phyloP scores from a whole-genome alignment of 2,113 vertebrate species.

The Cebus imitator region DNA sequence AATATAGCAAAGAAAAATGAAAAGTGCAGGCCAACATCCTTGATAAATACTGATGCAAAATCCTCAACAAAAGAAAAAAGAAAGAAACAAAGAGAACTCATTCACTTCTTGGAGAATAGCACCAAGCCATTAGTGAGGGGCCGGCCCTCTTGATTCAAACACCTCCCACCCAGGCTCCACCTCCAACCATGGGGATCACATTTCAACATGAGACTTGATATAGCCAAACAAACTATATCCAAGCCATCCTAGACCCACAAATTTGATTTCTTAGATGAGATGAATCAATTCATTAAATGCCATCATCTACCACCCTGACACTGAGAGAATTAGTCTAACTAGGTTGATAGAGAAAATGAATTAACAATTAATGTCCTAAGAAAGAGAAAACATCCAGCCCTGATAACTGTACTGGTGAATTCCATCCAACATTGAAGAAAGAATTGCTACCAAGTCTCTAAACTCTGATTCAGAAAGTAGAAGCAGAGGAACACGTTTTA shows the following conservation, averaged over 20 bases:
- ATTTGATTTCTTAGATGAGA: background rate
- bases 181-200: background rate
- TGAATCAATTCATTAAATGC: background rate
- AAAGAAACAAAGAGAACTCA: background rate
- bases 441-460: background rate
- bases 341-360: background rate
- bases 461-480: background rate
- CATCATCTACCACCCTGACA: background rate
- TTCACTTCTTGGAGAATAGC: background rate
- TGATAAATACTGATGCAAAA: no score
- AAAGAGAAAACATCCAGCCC: background rate
- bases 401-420: background rate
- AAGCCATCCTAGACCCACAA: background rate
- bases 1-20: no score
- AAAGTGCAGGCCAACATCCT: no score
- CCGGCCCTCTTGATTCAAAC: fast-evolving
- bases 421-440: background rate
- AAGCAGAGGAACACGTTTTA: background rate
- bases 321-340: background rate
- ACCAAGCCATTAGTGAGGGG: background rate
- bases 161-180: no score
- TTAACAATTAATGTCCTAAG: background rate
- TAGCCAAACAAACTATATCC: background rate
- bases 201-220: background rate
- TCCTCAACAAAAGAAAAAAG: no score